Evolutionary conservation across 1,140 invertebrate genomes (phyloP).

Genomic region (Pogonomyrmex californicus): DNA sequence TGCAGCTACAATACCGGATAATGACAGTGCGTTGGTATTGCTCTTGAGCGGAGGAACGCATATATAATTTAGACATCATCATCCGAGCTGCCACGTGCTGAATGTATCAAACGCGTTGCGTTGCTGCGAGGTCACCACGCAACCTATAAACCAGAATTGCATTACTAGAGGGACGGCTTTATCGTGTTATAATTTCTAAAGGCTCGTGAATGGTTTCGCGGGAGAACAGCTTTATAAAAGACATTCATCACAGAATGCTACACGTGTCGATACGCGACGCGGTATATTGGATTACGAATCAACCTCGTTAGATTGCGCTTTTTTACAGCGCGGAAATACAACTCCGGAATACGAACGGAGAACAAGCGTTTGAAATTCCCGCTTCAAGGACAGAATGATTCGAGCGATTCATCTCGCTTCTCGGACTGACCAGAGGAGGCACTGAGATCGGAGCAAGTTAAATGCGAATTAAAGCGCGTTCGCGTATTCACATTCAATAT

Average conservation of each 20-base stretch:
- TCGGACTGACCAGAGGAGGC: neutral
- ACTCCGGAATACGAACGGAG: neutral
- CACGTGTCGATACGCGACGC: slow-evolving; percentile 34
- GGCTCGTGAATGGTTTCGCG: slow-evolving; percentile 23
- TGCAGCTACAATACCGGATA: neutral
- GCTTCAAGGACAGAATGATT: neutral
- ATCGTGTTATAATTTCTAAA: slow-evolving; percentile 51
- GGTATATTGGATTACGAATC: slow-evolving; percentile 22
- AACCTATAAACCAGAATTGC: slow-evolving; percentile 56
- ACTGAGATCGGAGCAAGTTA: neutral
- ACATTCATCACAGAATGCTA: slow-evolving; percentile 7
- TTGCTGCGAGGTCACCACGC: slow-evolving; percentile 29
- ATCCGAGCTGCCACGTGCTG: neutral
- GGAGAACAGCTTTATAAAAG: slow-evolving; percentile 39
- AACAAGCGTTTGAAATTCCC: slow-evolving; percentile 28
- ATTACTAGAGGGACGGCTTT: slow-evolving; percentile 5
- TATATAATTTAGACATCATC: slow-evolving; percentile 14
- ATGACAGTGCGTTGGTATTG: neutral
- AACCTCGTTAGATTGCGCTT: slow-evolving; percentile 25
- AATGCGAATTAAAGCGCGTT: neutral
- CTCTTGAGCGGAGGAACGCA: neutral
- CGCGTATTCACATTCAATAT: neutral
- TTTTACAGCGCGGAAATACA: neutral
- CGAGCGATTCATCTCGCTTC: slow-evolving; percentile 1
- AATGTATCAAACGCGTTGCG: slow-evolving; percentile 16